Evolutionary conservation across 1,140 invertebrate species (phyloP).

Genomic region (Steinernema feltiae): DNA sequence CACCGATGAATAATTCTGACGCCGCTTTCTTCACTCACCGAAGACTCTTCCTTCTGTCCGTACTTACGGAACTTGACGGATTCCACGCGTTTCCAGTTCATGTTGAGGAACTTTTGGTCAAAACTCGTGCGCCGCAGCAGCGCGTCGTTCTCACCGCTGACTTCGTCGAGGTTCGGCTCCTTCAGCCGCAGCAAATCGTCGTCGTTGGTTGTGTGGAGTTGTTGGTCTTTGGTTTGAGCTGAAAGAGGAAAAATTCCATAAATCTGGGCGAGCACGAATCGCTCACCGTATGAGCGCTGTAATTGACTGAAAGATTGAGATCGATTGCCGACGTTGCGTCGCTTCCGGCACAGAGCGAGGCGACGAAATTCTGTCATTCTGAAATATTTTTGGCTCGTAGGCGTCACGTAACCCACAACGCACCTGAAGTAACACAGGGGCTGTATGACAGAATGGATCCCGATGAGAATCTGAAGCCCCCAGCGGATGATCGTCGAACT

Average conservation of each 20-base stretch:
- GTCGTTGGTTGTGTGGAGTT: conserved; percentile 16
- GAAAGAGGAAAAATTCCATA: neutral
- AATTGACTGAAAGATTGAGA: conserved; percentile 46
- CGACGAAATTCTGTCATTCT: conserved; percentile 57
- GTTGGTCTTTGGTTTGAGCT: conserved; percentile 38
- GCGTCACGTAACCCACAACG: no score
- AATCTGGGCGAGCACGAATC: conserved; percentile 17
- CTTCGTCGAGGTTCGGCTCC: conserved; percentile 16
- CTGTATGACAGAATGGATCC: conserved; percentile 56
- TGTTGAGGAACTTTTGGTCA: conserved; percentile 4
- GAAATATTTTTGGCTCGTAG: no score
- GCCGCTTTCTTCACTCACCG: neutral
- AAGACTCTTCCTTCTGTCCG: conserved; percentile 16
- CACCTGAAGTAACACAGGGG: conserved; percentile 55
- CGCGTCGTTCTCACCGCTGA: neutral
- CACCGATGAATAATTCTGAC: conserved; percentile 12
- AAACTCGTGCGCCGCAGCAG: conserved; percentile 17
- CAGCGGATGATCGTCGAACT: conserved; percentile 51
- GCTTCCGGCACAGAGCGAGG: conserved; percentile 46
- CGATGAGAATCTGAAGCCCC: conserved; percentile 56
- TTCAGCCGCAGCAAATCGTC: conserved; percentile 21
- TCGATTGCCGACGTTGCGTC: conserved; percentile 26
- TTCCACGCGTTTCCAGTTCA: conserved; percentile 11
- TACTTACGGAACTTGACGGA: conserved; percentile 30
- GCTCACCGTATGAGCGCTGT: conserved; percentile 37